A percentile compares a stretch with the other conserved stretches of the same genome.
These are phyloP conservation scores for Pachymerium ferrugineum DNA, from an alignment of 2,888 invertebrate genomes.

Conservation along the genomic window DNA sequence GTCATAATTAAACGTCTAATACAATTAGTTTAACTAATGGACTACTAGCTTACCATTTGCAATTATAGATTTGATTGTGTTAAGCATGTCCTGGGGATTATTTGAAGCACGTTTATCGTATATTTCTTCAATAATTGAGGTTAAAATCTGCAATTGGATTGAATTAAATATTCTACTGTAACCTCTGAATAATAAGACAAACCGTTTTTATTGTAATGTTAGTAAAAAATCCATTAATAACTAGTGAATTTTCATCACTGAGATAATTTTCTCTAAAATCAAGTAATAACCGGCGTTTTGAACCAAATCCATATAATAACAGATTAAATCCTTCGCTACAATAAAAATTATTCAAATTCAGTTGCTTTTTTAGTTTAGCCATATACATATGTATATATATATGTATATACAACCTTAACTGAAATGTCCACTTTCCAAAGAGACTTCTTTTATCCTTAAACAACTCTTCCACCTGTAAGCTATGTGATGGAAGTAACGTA, in stretches of 20 bases:
- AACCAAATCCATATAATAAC: slow-evolving; percentile 82
- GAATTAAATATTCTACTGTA: background rate
- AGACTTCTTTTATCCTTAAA: slow-evolving; percentile 55
- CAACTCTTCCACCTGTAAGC: slow-evolving; percentile 55
- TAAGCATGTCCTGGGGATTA: slow-evolving; percentile 38
- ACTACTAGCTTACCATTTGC: background rate
- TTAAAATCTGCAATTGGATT: slow-evolving; percentile 55
- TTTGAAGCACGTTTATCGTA: slow-evolving; percentile 59
- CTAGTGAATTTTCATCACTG: slow-evolving; percentile 62
- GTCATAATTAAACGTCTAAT: too few relatives aligned
- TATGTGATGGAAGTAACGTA: slow-evolving; percentile 51
- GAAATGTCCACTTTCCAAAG: slow-evolving; percentile 67
- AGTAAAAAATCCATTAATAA: slow-evolving; percentile 89
- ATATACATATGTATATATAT: background rate
- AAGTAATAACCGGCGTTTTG: slow-evolving; percentile 71
- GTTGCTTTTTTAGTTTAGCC: too few relatives aligned
- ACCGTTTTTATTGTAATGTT: slow-evolving; percentile 77
- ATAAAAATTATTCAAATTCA: background rate
- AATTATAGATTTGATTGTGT: slow-evolving; percentile 35
- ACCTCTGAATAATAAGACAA: slow-evolving; percentile 4
- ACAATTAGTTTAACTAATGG: too few relatives aligned
- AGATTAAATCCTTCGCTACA: slow-evolving; percentile 76
- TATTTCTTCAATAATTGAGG: slow-evolving; percentile 64
- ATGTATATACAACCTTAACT: slow-evolving; percentile 46
- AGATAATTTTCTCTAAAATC: slow-evolving; percentile 63